Percentiles rank a stretch among this genome's conserved stretches.
Evolutionary conservation across 2,797 vertebrate genomes (phyloP).

Genomic region (Anguilla pacifica): DNA sequence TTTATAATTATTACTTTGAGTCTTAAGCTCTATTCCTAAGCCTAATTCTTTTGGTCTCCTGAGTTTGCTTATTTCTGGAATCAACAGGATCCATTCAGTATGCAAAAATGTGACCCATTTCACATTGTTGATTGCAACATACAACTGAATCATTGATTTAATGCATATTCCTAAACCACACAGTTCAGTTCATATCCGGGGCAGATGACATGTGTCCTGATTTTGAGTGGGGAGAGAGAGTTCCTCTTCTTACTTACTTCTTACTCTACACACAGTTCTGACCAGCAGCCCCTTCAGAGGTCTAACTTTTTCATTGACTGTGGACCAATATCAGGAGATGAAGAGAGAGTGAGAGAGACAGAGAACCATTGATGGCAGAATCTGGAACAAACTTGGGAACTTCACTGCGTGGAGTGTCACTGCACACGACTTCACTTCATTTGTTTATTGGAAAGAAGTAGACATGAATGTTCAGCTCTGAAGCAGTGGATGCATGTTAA

Average conservation of each 20-base stretch:
- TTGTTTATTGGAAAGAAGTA: no score
- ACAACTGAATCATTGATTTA: constrained; percentile 42
- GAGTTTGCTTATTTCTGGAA: background rate
- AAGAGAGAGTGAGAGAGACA: background rate
- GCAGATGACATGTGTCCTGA: constrained; percentile 46
- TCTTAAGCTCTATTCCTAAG: background rate
- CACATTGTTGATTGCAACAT: constrained; percentile 41
- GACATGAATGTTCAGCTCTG: no score
- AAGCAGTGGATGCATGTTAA: no score
- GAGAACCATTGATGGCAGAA: background rate
- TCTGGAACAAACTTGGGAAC: no score
- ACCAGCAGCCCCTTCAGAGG: background rate
- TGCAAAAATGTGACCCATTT: constrained; percentile 39
- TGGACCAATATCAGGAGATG: background rate
- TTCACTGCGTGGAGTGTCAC: no score
- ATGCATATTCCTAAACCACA: constrained; percentile 37
- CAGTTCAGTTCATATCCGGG: constrained; percentile 37
- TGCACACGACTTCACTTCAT: no score
- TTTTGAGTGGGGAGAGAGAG: constrained; percentile 20
- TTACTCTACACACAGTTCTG: background rate
- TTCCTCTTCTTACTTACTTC: background rate
- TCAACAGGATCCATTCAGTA: constrained; percentile 29
- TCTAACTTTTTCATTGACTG: background rate
- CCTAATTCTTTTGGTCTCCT: no score
- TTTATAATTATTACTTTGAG: background rate